Conservation (phyloP, 2,888 invertebrate species). For the Limnephilus lunatus region DNA sequence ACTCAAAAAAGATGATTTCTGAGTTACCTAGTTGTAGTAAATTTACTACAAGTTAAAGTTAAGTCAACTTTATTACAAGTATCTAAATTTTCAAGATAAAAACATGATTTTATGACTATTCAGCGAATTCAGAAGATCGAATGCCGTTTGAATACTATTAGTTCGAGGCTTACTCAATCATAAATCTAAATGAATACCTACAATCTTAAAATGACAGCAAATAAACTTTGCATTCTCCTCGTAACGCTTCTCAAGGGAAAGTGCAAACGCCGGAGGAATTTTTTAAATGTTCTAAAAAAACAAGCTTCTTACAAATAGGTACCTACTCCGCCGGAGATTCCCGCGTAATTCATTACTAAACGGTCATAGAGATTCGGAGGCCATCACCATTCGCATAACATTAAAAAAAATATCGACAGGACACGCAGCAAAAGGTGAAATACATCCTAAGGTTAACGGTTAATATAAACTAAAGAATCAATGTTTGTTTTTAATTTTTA, state of each 20-base stretch:
- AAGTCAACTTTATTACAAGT: neutral
- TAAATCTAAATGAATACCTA: neutral
- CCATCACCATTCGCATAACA: neutral
- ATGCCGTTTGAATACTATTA: neutral
- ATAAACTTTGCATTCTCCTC: neutral
- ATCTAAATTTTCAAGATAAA: neutral
- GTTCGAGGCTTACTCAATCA: neutral
- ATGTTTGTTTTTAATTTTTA: neutral
- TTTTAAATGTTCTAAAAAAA: conserved; percentile 8
- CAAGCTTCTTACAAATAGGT: neutral
- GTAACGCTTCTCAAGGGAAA: conserved; percentile 16
- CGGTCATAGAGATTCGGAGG: neutral
- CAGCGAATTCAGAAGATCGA: neutral
- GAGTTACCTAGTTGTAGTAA: too few species aligned
- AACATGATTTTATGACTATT: neutral
- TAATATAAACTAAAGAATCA: too few species aligned
- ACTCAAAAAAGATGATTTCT: too few species aligned
- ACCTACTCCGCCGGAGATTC: conserved; percentile 18
- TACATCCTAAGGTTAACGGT: neutral
- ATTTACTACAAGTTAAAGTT: neutral
- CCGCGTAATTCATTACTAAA: conserved; percentile 3
- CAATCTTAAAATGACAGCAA: neutral
- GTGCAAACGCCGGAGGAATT: neutral
- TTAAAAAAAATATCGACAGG: neutral
- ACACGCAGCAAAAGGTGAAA: neutral